These are phyloP conservation scores for Anastrepha obliqua DNA, from an alignment of 1,140 invertebrate species.

Conservation along the genomic window DNA sequence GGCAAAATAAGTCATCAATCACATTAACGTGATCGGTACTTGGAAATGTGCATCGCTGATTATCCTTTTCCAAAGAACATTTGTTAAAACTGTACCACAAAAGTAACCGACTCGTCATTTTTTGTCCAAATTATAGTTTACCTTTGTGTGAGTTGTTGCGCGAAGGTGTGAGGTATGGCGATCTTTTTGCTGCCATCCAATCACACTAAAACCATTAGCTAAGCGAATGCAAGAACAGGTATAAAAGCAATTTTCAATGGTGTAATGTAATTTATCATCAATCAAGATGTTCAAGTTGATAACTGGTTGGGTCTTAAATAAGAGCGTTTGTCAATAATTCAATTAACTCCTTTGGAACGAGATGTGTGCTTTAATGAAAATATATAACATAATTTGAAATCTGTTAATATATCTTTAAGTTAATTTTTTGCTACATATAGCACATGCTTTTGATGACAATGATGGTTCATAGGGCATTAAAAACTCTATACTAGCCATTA, in stretches of 20 bases:
- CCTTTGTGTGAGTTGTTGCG: neutral
- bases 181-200: conserved; percentile 18
- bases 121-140: neutral
- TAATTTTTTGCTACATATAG: no score
- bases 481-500: no score
- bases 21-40: conserved; percentile 17
- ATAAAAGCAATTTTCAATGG: neutral
- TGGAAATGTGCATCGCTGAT: conserved; percentile 6
- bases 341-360: conserved; percentile 25
- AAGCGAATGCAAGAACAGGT: conserved; percentile 15
- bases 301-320: conserved; percentile 5
- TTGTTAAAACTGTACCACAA: conserved; percentile 22
- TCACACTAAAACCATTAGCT: conserved; percentile 25
- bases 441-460: no score
- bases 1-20: conserved; percentile 49
- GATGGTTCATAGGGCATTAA: no score
- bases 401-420: no score
- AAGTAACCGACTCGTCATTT: neutral
- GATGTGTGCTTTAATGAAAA: neutral
- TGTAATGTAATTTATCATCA: conserved; percentile 51
- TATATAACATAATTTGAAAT: neutral
- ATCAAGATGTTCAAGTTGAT: conserved; percentile 38
- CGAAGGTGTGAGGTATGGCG: neutral
- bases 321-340: conserved; percentile 39
- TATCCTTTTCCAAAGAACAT: neutral